Evolutionary conservation across 2,888 invertebrate species (phyloP).

Genomic region (Neoitamus cyanurus): DNA sequence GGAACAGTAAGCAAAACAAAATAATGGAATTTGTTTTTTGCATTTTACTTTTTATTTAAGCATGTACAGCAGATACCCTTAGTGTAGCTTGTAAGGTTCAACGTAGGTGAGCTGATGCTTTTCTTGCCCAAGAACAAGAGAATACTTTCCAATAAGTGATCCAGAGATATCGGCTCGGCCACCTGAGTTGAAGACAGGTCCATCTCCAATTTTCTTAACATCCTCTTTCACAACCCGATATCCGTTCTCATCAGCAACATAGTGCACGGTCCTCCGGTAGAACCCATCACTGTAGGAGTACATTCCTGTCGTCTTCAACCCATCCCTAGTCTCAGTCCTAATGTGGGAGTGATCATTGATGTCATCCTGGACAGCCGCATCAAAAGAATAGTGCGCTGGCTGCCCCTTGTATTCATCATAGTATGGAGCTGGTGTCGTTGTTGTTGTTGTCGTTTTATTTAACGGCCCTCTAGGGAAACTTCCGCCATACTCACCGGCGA

Average conservation of each 20-base stretch:
- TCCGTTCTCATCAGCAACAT: conserved; percentile 73
- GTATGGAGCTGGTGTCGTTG: not conserved
- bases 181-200: conserved; percentile 66
- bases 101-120: conserved; percentile 53
- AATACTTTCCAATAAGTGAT: conserved; percentile 66
- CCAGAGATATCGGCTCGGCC: conserved; percentile 67
- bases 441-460: not conserved
- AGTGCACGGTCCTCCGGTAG: conserved; percentile 69
- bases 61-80: not conserved
- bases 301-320: conserved; percentile 66
- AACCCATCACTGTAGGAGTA: conserved; percentile 74
- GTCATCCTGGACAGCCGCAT: conserved; percentile 65
- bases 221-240: conserved; percentile 70
- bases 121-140: conserved; percentile 64
- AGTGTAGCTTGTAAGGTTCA: not conserved
- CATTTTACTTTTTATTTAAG: not conserved
- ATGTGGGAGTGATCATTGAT: conserved; percentile 66
- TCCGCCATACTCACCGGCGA: conserved; percentile 40
- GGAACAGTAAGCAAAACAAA: not conserved
- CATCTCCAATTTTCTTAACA: conserved; percentile 67
- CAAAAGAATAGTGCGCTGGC: conserved; percentile 67
- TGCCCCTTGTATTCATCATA: conserved; percentile 61
- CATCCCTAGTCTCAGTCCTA: conserved; percentile 65
- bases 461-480: not conserved
- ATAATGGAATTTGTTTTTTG: not conserved